phyloP scores from a whole-genome alignment of 2,113 vertebrate species.

The Phaethon lepturus region DNA sequence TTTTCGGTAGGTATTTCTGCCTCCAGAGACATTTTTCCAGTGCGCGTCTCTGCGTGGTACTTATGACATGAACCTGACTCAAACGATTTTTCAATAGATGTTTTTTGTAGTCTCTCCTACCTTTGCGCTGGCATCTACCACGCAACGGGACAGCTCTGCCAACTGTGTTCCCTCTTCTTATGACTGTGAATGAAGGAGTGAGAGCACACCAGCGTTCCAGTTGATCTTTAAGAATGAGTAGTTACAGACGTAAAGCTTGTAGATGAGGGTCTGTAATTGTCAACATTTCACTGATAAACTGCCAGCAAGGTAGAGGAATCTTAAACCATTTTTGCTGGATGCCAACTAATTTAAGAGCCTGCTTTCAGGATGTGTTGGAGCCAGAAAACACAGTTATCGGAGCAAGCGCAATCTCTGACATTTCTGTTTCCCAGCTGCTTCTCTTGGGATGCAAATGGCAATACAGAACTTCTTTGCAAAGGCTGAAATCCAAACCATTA shows the following conservation, averaged over 20 bases:
- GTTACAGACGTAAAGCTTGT: background rate
- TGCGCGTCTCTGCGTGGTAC: background rate
- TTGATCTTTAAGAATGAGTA: background rate
- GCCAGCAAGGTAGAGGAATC: background rate
- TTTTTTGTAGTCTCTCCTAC: background rate
- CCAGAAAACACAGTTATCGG: background rate
- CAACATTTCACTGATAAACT: background rate
- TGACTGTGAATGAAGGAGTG: background rate
- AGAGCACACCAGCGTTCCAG: background rate
- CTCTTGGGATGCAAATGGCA: background rate
- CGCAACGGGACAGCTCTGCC: background rate
- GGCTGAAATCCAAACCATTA: background rate
- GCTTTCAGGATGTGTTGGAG: background rate
- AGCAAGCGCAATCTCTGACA: background rate
- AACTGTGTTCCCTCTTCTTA: background rate
- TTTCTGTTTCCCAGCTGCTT: background rate
- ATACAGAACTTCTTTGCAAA: background rate
- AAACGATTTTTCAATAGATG: background rate
- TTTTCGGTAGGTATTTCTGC: background rate
- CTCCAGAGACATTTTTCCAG: background rate
- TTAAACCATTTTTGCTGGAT: background rate
- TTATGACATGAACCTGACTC: fast-evolving
- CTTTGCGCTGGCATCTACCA: background rate
- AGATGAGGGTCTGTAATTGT: background rate
- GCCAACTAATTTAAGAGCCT: background rate